Percentiles rank a stretch among this genome's conserved stretches.
Conservation (phyloP, 2,113 vertebrate genomes). For the Eurystomus gularis region DNA sequence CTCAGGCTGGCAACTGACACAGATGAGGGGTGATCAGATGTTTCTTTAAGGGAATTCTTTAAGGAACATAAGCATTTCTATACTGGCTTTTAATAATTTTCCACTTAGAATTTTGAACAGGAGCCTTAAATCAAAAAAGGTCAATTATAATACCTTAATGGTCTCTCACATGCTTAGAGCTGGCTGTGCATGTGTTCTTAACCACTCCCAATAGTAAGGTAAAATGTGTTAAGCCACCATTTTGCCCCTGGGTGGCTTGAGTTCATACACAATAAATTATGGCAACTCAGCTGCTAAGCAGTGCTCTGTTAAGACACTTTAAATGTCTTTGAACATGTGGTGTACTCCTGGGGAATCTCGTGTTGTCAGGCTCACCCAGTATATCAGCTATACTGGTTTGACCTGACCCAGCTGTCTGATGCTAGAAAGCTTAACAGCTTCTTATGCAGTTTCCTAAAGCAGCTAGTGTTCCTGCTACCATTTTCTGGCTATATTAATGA, state of each 20-base stretch:
- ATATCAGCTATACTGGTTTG: neutral
- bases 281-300: neutral
- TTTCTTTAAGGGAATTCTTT: neutral
- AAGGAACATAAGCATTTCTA: neutral
- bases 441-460: neutral
- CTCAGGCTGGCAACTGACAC: neutral
- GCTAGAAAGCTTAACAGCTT: neutral
- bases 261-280: neutral
- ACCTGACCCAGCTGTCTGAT: neutral
- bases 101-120: neutral
- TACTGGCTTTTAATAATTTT: neutral
- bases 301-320: neutral
- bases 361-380: neutral
- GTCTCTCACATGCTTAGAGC: neutral
- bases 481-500: neutral
- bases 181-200: neutral
- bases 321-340: neutral
- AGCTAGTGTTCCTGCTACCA: neutral
- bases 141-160: neutral
- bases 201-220: neutral
- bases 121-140: neutral
- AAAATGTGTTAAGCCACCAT: neutral
- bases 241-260: neutral
- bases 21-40: neutral
- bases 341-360: neutral